phyloP scores from a whole-genome alignment of 2,888 invertebrate genomes.

The Serrognathus titanus region DNA sequence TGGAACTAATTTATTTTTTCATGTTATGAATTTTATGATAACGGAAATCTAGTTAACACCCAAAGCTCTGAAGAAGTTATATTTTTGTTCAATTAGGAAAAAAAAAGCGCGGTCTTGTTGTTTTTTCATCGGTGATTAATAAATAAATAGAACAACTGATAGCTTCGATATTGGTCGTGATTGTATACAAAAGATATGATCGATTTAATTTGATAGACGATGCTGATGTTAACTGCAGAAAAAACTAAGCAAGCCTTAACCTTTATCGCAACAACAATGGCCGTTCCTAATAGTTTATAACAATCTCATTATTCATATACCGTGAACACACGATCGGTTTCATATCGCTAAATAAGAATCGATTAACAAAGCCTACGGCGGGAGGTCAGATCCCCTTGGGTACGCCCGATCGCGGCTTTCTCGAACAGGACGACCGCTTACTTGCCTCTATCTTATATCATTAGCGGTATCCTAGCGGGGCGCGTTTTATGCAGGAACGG shows the following conservation, averaged over 20 bases:
- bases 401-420: slow-evolving; percentile 31
- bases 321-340: slow-evolving; percentile 35
- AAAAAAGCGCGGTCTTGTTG: too few species aligned
- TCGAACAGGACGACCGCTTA: slow-evolving; percentile 28
- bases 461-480: slow-evolving; percentile 41
- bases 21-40: too few species aligned
- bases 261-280: slow-evolving; percentile 19
- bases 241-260: slow-evolving; percentile 11
- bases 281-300: slow-evolving; percentile 26
- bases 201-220: slow-evolving; percentile 7
- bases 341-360: slow-evolving; percentile 40
- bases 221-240: slow-evolving; percentile 3
- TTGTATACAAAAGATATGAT: too few species aligned
- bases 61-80: too few species aligned
- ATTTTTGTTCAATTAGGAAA: too few species aligned
- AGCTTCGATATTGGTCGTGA: too few species aligned
- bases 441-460: slow-evolving; percentile 39
- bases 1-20: too few species aligned
- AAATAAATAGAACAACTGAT: too few species aligned
- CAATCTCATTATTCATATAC: slow-evolving; percentile 30
- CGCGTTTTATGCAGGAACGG: slow-evolving; percentile 32
- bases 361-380: slow-evolving; percentile 34
- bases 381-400: slow-evolving; percentile 31
- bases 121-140: too few species aligned
- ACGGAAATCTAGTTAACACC: too few species aligned